Evolutionary conservation across 1,140 invertebrate genomes (phyloP), one percentile per base, ranked within the genome.

Genomic region (Brachionus rotundiformis): DNA sequence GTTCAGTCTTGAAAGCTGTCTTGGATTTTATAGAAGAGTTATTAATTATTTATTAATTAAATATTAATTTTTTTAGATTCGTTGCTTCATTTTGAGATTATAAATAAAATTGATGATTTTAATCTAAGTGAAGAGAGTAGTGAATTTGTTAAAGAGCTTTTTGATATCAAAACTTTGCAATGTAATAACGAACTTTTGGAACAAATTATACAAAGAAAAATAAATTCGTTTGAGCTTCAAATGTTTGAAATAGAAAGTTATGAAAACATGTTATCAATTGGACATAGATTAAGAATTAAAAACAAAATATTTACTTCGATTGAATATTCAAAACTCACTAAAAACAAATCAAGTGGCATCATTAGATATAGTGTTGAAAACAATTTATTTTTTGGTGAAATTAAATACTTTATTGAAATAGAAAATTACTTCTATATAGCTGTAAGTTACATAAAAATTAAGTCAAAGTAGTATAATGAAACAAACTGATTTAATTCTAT

Each of bases 301-400:
- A 68, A 68, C 2, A 68, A 11, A 68, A 68, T 68, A 16, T 68
- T 13, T 65, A 65, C 11, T 31, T 65, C 61, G 31, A 31, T 11
- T 11, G 61, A 65, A 7, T 36, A 36, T 36, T 36, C 33, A 36
- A 36, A 36, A 36, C 33, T 71, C 16, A 19, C 11, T 27, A 3
- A 71, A 23, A 71, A 71, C 23, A 71, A 71, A 23, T 39, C 33
- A 16, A 71, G 65, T 27, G n/a, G 65, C 5, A 19, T 39, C n/a
- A 71, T 71, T 16, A 71, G 19, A 71, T 71, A n/a, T 71, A 41
- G 33, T 19, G 16, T 71, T 71, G n/a, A 39, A 39, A 71, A 39
- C 6, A 13, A 2, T 16, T 39, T 39, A 13, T 39, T n/a, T 39
- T 71, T 71, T 16, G 29, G 65, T 19, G 65, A 36, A 39, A 71